Conservation (phyloP, 1,140 invertebrate genomes). For the Drosophila sucinea region DNA sequence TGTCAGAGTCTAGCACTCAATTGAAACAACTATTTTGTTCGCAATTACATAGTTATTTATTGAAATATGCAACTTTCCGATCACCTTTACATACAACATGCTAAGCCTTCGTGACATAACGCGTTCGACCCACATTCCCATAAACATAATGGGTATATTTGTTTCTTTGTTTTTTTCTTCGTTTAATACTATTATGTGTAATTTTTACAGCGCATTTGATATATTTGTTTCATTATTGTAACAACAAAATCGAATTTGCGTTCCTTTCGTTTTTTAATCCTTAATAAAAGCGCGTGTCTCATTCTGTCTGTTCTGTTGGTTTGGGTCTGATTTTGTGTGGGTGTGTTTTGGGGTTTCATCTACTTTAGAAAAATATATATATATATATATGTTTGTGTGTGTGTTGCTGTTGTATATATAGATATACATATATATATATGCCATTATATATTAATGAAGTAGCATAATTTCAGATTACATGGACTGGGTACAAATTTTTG, state of each 20-base stretch:
- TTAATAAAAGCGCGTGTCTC: constrained; percentile 50
- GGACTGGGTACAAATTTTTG: constrained; percentile 79
- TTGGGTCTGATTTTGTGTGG: constrained; percentile 27
- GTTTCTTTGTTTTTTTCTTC: constrained; percentile 32
- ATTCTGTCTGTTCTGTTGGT: constrained; percentile 27
- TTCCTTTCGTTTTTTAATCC: constrained; percentile 27
- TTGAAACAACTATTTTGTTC: background rate
- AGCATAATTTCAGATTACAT: constrained; percentile 73
- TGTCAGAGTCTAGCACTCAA: background rate
- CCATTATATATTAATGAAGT: constrained; percentile 69
- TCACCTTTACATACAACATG: constrained; percentile 64
- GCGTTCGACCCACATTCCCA: background rate
- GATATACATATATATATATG: constrained; percentile 51
- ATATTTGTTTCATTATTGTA: constrained; percentile 52
- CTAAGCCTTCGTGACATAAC: constrained; percentile 35
- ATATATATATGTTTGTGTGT: constrained; percentile 36
- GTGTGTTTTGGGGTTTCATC: constrained; percentile 38
- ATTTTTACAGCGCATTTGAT: constrained; percentile 78
- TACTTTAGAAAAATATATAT: constrained; percentile 78
- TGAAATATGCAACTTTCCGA: constrained; percentile 71
- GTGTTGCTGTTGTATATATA: constrained; percentile 56
- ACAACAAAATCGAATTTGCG: constrained; percentile 52
- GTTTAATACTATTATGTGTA: constrained; percentile 69
- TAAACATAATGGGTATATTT: background rate
- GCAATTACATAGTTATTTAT: constrained; percentile 69